Evolutionary conservation across 2,797 vertebrate genomes (phyloP).

Genomic region (Phataginus tricuspis): DNA sequence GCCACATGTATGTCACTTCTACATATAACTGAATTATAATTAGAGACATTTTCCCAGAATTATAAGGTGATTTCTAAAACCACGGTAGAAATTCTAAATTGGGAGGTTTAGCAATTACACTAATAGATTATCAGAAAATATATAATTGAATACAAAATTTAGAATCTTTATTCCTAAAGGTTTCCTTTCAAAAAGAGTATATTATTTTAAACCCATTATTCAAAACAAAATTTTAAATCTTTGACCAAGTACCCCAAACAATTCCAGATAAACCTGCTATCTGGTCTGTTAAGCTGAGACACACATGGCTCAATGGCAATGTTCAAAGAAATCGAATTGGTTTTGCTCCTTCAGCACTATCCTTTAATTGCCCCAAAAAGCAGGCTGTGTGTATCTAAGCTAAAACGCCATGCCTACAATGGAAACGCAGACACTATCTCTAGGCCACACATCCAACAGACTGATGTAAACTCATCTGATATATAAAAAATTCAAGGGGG

Average conservation of each 20-base stretch:
- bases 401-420: background rate
- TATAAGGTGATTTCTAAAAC: slow-evolving; percentile 15
- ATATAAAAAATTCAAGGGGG: background rate
- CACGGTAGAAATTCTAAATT: background rate
- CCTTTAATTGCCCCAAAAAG: background rate
- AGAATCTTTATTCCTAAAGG: background rate
- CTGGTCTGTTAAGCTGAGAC: background rate
- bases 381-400: background rate
- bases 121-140: slow-evolving; percentile 31
- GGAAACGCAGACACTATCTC: background rate
- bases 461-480: background rate
- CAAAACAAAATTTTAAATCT: slow-evolving; percentile 14
- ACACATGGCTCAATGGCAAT: background rate
- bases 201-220: slow-evolving; percentile 13
- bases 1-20: slow-evolving; percentile 7
- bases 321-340: background rate
- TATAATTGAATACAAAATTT: background rate
- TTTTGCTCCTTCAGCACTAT: background rate
- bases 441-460: background rate
- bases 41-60: slow-evolving; percentile 28
- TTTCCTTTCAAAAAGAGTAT: background rate
- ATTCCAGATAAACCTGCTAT: slow-evolving; percentile 11
- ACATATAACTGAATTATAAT: slow-evolving; percentile 42
- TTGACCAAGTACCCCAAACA: background rate
- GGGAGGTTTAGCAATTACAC: background rate